Evolutionary conservation across 2,797 vertebrate species (phyloP), one percentile per base, ranked within the genome.

Genomic region (Chaetodon trifasciatus): DNA sequence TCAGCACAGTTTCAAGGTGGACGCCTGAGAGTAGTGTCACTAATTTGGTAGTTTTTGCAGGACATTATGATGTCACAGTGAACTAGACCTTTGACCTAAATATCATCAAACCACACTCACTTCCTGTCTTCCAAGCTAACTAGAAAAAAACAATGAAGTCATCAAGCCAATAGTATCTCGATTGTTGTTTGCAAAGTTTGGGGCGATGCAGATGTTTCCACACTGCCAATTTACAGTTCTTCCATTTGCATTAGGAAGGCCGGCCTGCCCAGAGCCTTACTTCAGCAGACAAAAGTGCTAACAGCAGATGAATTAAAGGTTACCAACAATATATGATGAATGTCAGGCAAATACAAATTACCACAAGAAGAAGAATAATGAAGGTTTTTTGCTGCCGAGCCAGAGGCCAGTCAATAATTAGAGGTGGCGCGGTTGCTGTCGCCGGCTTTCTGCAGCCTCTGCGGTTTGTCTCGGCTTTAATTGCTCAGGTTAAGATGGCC

Each of bases 261-360:
- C 40, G 49, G 74, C 71, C 73, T 56, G 76, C 68, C 49, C 64
- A 44, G 63, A 81, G 79, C 88, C 93, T 93, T 82, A 93, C 91
- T 93, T 94, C 94, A 95, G 96, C 95, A 96, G 94, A 95, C 94
- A 95, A 96, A 98, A 97, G 93, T 96, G 96, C 96, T 95, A 97
- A 96, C 97, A 97, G 94, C 93, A 93, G 95, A 96, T 95, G 95
- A 97, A 97, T 96, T 97, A 97, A 98, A 98, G 97, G 96, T 97
- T 97, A 97, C 79, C 62, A 83, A 89, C 91, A 86, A 91, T 92
- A 90, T 90, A 94, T 95, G 93, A 96, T 95, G 95, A 96, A 96
- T 95, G 95, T 94, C 95, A 95, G 87, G 93, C 93, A 95, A 94
- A 82, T 74, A 96, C 94, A 96, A 97, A 97, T 96, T 94, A 95